Percentiles rank a stretch among this genome's conserved stretches.
Conservation (phyloP, 2,797 vertebrate species). For the Enteromius viviparus region DNA sequence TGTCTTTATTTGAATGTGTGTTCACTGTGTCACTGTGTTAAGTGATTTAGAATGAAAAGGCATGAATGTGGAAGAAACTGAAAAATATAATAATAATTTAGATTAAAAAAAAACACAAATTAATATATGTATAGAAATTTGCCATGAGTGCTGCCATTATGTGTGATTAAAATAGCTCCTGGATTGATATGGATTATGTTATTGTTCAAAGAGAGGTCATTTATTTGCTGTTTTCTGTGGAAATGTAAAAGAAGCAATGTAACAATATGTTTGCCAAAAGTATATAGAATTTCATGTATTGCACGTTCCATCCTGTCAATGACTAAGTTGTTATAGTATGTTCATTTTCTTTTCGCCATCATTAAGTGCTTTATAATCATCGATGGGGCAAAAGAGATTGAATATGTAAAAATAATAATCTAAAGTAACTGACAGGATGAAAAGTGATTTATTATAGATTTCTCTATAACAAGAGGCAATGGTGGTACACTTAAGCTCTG, state of each 20-base stretch:
- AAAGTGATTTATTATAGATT: conserved; percentile 18
- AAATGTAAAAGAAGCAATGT: conserved; percentile 34
- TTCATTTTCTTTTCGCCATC: conserved; percentile 12
- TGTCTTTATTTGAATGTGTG: conserved; percentile 66
- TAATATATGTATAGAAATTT: conserved; percentile 22
- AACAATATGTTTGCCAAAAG: conserved; percentile 32
- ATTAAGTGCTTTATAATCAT: conserved; percentile 40
- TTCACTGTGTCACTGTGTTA: conserved; percentile 59
- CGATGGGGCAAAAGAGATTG: conserved; percentile 18
- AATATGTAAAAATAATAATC: conserved; percentile 5
- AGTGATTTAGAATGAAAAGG: conserved; percentile 55
- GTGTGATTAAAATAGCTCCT: conserved; percentile 38
- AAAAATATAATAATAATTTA: conserved; percentile 9
- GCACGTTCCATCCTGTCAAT: conserved; percentile 22
- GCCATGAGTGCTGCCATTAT: conserved; percentile 41
- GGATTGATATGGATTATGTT: conserved; percentile 19
- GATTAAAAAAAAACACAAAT: conserved; percentile 31
- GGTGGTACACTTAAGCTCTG: background rate
- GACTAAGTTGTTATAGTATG: background rate
- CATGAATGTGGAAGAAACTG: conserved; percentile 37
- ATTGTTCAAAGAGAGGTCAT: conserved; percentile 14
- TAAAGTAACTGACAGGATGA: conserved; percentile 17
- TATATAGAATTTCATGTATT: background rate
- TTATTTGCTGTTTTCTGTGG: conserved; percentile 20
- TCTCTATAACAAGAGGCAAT: background rate